phyloP scores from a whole-genome alignment of 2,888 invertebrate species.

The Drosophila putrida region DNA sequence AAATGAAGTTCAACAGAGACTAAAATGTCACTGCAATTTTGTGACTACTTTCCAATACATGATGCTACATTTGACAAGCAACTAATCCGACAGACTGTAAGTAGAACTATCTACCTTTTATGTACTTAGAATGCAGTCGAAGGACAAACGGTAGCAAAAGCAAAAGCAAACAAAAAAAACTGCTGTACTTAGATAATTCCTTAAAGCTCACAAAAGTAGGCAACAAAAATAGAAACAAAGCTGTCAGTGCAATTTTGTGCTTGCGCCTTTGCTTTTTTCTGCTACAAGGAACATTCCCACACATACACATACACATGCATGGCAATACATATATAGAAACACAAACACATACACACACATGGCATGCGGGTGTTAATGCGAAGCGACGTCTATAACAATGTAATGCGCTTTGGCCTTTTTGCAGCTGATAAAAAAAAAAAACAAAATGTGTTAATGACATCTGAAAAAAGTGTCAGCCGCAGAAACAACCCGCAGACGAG shows the following conservation, averaged over 20 bases:
- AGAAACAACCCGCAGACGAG: conserved; percentile 10
- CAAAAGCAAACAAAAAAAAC: not conserved
- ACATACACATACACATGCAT: not conserved
- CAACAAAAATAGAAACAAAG: conserved; percentile 16
- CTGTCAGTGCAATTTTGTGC: conserved; percentile 31
- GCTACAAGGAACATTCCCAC: conserved; percentile 12
- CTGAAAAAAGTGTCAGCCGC: conserved; percentile 49
- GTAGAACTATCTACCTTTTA: not conserved
- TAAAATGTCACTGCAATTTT: conserved; percentile 14
- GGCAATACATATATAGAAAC: conserved; percentile 1
- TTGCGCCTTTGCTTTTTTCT: not conserved
- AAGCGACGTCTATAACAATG: conserved; percentile 20
- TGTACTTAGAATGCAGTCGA: not conserved
- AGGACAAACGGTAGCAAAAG: too few relatives aligned
- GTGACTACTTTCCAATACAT: not conserved
- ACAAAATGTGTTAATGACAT: conserved; percentile 63
- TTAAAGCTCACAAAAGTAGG: conserved; percentile 22
- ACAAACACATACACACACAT: not conserved
- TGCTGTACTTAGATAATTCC: conserved; percentile 1
- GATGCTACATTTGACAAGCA: not conserved
- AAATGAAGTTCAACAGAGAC: conserved; percentile 3
- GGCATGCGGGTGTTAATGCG: conserved; percentile 15
- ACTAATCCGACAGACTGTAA: not conserved
- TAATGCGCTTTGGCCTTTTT: conserved; percentile 38
- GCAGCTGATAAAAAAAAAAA: conserved; percentile 41